Base-by-base conservation (phyloP, 2,113 vertebrate genomes). In the Anhinga anhinga region DNA sequence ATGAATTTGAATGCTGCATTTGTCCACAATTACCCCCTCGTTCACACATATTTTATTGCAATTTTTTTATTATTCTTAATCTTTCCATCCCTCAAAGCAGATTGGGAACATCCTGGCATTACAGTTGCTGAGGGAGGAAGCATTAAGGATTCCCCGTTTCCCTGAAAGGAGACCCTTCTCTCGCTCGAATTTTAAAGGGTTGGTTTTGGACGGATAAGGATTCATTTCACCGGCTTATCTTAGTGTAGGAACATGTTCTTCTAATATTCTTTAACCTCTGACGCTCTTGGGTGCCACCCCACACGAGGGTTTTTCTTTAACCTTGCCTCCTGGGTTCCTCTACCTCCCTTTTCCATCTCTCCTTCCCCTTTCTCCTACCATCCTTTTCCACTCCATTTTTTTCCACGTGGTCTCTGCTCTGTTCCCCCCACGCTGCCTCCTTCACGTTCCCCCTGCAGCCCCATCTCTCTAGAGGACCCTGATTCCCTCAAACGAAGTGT, bases 1-100 rank as follows among this genome's bases (percentile, higher is more conserved):
- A 99, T 99, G 99, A 99, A 99, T 99, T 99, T 99, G 99, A 99
- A 99, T 99, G 99, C 99, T 97, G 98, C 99, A 99, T 99, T 99
- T 99, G 99, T 99, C 99, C 99, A 99, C 99, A 99, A 99, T 99
- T 99, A 99, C 99, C 99, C 99, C 99, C 98, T 99, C 98, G 98
- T 99, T 99, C 99, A 99, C 99, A 99, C 99, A 97, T 98, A 99
- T 99, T 99, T 99, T 99, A 99, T 99, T 99, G 99, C 98, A 98
- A 98, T 98, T 99, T 99, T 98, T 98, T 98, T 98, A 98, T 98
- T 98, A 98, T 98, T 98, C 99, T 99, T 98, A 99, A 99, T 99
- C 99, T 99, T 99, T 99, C 98, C 98, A 98, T 98, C 98, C 98
- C 98, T 99, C 98, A 99, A 99, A 99, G 99, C 99, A 99, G 99